Conservation (phyloP, 1,140 invertebrate genomes). For the Cydia pomonella region DNA sequence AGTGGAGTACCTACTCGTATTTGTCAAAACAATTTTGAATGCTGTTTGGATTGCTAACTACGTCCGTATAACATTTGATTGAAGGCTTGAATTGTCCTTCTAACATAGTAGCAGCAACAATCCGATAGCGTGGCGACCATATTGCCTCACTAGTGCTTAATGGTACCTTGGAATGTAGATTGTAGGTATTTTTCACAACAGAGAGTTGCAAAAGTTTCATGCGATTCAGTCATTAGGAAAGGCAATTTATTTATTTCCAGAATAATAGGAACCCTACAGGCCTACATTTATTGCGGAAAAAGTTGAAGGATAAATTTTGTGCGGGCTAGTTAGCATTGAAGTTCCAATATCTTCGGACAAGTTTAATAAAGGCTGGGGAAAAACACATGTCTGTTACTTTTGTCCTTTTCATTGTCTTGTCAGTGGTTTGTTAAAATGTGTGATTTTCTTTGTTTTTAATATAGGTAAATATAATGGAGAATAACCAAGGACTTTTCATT, state of each 20-base stretch:
- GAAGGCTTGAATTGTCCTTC: background rate
- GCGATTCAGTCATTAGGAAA: constrained; percentile 17
- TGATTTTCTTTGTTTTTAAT: too few species aligned
- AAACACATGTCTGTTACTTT: background rate
- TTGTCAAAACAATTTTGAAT: constrained; percentile 1
- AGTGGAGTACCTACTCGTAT: background rate
- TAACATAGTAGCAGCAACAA: background rate
- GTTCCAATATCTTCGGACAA: background rate
- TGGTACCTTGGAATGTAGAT: constrained; percentile 3
- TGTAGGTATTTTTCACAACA: constrained; percentile 1
- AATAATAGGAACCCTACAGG: background rate
- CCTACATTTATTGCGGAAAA: background rate
- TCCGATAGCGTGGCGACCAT: background rate
- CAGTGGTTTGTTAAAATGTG: too few species aligned
- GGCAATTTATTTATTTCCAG: constrained; percentile 1
- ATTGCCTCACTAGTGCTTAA: background rate
- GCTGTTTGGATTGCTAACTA: background rate
- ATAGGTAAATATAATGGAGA: too few species aligned
- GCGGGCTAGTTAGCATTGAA: background rate
- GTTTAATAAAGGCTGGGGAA: background rate
- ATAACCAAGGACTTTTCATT: too few species aligned
- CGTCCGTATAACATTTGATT: background rate
- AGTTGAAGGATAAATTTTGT: background rate
- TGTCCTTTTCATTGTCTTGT: too few species aligned
- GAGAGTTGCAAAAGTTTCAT: background rate